Evolutionary conservation across 2,113 vertebrate genomes (phyloP).

Genomic region (Crotalus horridus): DNA sequence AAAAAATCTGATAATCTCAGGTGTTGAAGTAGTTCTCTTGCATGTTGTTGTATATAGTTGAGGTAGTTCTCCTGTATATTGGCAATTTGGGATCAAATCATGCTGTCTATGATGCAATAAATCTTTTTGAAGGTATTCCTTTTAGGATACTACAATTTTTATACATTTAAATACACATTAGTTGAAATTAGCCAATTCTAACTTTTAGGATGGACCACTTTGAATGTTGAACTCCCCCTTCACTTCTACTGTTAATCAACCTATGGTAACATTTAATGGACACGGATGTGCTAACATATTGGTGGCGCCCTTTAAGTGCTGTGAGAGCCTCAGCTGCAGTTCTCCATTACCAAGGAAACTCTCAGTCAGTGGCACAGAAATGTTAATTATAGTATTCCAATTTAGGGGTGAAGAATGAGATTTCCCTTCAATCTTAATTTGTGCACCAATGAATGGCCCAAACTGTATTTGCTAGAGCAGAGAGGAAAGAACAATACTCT

Average conservation of each 20-base stretch:
- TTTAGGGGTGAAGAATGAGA: slow-evolving; percentile 14
- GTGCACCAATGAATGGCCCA: not conserved
- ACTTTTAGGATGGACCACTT: not conserved
- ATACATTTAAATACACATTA: not conserved
- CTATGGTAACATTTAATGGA: slow-evolving; percentile 9
- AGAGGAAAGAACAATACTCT: not conserved
- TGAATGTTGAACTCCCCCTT: not conserved
- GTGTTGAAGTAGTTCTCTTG: not conserved
- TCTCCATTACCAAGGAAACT: slow-evolving; percentile 8
- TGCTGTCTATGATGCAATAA: not conserved
- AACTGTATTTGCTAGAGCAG: slow-evolving; percentile 20
- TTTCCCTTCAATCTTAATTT: slow-evolving; percentile 19
- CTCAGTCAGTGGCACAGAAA: slow-evolving; percentile 20
- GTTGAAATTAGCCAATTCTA: not conserved
- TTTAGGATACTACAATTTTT: not conserved
- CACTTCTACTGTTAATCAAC: not conserved
- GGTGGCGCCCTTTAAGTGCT: not conserved
- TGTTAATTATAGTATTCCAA: slow-evolving; percentile 26
- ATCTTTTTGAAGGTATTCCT: not conserved
- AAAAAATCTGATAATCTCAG: not conserved
- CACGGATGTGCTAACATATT: slow-evolving; percentile 5
- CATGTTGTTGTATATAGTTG: not conserved
- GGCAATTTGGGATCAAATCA: not conserved
- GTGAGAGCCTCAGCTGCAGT: not conserved
- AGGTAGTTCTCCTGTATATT: not conserved